Percentiles rank a stretch among this genome's conserved stretches.
Evolutionary conservation across 2,888 invertebrate species (phyloP).

Genomic region (Osedax frankpressi): DNA sequence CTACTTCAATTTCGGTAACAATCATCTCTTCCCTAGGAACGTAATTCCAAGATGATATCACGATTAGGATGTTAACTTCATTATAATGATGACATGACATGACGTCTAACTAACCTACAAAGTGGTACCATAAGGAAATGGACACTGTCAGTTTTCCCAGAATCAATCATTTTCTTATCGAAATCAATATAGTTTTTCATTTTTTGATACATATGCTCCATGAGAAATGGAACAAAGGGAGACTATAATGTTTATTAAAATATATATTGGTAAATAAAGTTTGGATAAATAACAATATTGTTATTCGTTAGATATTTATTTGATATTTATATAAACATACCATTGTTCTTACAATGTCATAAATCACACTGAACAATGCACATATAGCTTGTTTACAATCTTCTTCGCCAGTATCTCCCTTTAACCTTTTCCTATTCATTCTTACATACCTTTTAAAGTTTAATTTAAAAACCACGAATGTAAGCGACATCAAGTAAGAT

Average conservation of each 20-base stretch:
- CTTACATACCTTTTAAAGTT: constrained; percentile 66
- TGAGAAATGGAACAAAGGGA: constrained; percentile 89
- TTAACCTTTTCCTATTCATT: constrained; percentile 84
- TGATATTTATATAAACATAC: too few relatives aligned
- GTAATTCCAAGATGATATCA: too few relatives aligned
- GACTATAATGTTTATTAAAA: constrained; percentile 55
- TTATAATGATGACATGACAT: neutral
- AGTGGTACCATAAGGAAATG: constrained; percentile 82
- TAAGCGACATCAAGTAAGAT: too few relatives aligned
- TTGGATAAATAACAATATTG: too few relatives aligned
- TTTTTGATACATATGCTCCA: constrained; percentile 85
- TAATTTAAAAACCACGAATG: too few relatives aligned
- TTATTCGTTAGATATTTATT: too few relatives aligned
- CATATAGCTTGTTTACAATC: constrained; percentile 74
- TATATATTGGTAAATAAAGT: too few relatives aligned
- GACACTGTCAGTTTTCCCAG: constrained; percentile 55
- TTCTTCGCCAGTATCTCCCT: constrained; percentile 69
- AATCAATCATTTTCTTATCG: constrained; percentile 32
- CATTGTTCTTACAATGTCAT: constrained; percentile 79
- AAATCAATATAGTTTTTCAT: constrained; percentile 47
- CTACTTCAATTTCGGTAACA: constrained; percentile 70
- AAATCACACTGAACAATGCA: constrained; percentile 74
- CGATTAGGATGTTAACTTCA: too few relatives aligned
- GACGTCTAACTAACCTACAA: constrained; percentile 48
- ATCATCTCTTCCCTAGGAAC: constrained; percentile 54